Conservation (phyloP, 2,797 vertebrate genomes). For the Pogoniulus pusillus region DNA sequence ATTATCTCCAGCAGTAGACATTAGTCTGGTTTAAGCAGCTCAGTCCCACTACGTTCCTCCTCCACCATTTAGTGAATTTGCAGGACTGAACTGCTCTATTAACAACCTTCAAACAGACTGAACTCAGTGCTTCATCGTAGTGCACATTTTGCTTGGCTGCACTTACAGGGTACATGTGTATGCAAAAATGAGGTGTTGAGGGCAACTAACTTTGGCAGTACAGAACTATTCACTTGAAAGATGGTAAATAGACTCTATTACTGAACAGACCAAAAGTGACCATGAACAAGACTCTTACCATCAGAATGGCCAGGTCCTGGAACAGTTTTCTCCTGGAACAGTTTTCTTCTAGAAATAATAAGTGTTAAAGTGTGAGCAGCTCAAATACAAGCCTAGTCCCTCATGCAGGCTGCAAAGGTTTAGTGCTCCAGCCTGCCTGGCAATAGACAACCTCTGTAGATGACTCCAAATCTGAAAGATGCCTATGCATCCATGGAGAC, state of each 20-base stretch:
- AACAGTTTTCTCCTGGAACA: not conserved
- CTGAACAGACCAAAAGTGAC: not conserved
- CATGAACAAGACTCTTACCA: not conserved
- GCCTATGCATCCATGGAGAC: too few relatives aligned
- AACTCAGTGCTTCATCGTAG: not conserved
- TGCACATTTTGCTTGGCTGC: rapidly evolving
- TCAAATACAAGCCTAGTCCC: not conserved
- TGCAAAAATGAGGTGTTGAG: not conserved
- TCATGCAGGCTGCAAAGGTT: not conserved
- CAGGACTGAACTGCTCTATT: not conserved
- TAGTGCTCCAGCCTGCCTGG: not conserved
- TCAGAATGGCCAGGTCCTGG: not conserved
- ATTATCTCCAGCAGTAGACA: constrained; percentile 24
- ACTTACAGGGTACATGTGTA: not conserved
- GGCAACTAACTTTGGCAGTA: not conserved
- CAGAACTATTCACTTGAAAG: not conserved
- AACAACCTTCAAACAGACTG: not conserved
- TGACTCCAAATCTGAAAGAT: not conserved
- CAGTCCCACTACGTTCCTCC: not conserved
- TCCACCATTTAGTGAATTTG: not conserved
- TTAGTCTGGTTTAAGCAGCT: constrained; percentile 25
- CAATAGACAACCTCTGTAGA: not conserved
- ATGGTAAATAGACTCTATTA: not conserved
- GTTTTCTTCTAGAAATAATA: not conserved
- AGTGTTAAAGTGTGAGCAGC: not conserved